These are phyloP conservation scores for Bombus vancouverensis DNA, from an alignment of 1,140 invertebrate species.

Conservation along the genomic window DNA sequence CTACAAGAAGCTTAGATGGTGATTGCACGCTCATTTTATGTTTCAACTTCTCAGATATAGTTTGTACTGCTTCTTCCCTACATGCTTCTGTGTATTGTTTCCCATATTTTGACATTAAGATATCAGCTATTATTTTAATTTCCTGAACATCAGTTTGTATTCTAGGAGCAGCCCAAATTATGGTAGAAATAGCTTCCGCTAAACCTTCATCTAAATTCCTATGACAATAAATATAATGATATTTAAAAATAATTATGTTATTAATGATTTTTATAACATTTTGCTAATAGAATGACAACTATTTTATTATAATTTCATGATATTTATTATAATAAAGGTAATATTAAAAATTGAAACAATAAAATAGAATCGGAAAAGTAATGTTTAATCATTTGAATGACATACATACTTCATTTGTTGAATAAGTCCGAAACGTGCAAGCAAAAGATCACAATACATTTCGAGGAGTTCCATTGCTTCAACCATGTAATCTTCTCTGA, in stretches of 20 bases:
- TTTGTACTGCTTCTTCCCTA: constrained; percentile 89
- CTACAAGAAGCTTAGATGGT: constrained; percentile 97
- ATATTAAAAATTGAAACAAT: constrained; percentile 25
- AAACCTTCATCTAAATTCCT: constrained; percentile 96
- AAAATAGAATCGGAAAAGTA: neutral
- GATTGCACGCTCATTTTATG: constrained; percentile 98
- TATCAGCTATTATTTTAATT: constrained; percentile 95
- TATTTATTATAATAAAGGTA: neutral
- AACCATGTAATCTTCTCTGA: constrained; percentile 99
- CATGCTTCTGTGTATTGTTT: constrained; percentile 95
- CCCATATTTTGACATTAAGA: constrained; percentile 96
- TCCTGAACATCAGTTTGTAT: constrained; percentile 92
- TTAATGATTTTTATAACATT: neutral
- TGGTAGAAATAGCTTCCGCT: constrained; percentile 96
- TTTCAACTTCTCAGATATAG: constrained; percentile 97
- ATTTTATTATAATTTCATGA: neutral
- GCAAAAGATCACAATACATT: constrained; percentile 99
- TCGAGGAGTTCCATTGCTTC: constrained; percentile 99
- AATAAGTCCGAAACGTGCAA: constrained; percentile 98
- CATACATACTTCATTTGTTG: constrained; percentile 95
- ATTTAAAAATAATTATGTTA: neutral
- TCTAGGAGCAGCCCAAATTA: constrained; percentile 98
- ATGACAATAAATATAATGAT: constrained; percentile 35
- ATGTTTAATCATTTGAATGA: neutral
- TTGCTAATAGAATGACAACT: neutral